A percentile compares a stretch with the other conserved stretches of the same genome.
These are phyloP conservation scores for Ceyx melanurus DNA, from an alignment of 2,113 vertebrate genomes.

Conservation along the genomic window DNA sequence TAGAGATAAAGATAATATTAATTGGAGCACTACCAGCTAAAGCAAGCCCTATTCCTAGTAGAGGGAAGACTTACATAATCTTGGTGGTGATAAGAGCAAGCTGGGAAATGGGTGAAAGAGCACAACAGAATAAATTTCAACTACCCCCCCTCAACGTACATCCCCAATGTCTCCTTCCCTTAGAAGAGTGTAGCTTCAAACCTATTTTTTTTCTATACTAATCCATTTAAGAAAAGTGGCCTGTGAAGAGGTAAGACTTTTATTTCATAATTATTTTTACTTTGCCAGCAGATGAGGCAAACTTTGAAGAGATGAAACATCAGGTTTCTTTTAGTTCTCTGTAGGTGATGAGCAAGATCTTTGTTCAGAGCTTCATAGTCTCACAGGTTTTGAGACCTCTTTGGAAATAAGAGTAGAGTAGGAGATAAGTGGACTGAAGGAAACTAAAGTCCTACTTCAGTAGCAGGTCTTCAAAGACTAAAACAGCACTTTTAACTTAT, in stretches of 20 bases:
- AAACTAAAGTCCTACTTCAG: background rate
- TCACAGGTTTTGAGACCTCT: background rate
- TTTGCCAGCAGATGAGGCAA: background rate
- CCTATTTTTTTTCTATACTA: background rate
- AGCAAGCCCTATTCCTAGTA: background rate
- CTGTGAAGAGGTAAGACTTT: background rate
- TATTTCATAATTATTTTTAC: background rate
- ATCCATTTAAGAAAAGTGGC: background rate
- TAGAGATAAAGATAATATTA: conserved; percentile 22
- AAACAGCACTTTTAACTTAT: background rate
- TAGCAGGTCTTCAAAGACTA: background rate
- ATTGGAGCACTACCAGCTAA: background rate
- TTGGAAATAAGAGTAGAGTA: background rate
- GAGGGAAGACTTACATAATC: background rate
- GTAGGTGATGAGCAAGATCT: background rate
- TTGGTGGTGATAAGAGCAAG: background rate
- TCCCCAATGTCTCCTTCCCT: background rate
- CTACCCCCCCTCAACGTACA: background rate
- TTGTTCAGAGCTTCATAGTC: background rate
- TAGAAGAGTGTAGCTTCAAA: background rate
- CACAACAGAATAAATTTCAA: background rate
- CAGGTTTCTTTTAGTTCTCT: background rate
- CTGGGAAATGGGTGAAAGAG: background rate
- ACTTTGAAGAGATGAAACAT: background rate
- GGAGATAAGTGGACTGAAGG: background rate